A percentile compares a stretch with the other conserved stretches of the same genome.
phyloP scores from a whole-genome alignment of 2,888 invertebrate genomes.

The Plagiodera versicolora region DNA sequence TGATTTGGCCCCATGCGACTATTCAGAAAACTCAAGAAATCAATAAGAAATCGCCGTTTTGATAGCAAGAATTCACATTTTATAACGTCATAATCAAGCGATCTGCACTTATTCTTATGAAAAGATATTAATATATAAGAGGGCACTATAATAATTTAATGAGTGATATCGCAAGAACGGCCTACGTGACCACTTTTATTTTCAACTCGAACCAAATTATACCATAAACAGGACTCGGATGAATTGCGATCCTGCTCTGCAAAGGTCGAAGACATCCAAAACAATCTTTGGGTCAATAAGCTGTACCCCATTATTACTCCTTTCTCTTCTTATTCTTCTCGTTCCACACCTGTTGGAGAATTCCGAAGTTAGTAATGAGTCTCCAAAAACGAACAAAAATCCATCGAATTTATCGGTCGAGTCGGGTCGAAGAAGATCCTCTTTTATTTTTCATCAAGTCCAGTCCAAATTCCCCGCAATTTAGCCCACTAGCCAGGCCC shows the following conservation, averaged over 20 bases:
- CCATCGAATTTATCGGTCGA: constrained; percentile 15
- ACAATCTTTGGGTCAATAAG: constrained; percentile 14
- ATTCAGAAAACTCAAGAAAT: too few relatives aligned
- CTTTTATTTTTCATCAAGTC: constrained; percentile 16
- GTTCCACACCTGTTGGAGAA: constrained; percentile 24
- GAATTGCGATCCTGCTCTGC: background rate
- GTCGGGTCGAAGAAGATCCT: constrained; percentile 13
- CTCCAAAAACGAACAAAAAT: constrained; percentile 22
- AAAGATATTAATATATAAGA: too few relatives aligned
- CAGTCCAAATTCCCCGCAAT: constrained; percentile 21
- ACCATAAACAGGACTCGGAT: background rate
- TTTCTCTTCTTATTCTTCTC: constrained; percentile 10
- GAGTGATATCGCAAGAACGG: background rate
- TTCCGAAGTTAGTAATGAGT: constrained; percentile 20
- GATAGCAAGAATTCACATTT: too few relatives aligned
- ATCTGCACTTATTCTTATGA: too few relatives aligned
- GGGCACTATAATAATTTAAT: too few relatives aligned
- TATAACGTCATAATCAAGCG: too few relatives aligned
- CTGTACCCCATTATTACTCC: constrained; percentile 18
- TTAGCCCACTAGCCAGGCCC: constrained; percentile 8
- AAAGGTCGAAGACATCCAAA: constrained; percentile 2
- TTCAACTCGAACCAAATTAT: background rate
- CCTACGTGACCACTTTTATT: background rate
- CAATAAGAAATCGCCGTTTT: too few relatives aligned
- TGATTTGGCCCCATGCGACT: too few relatives aligned